Percentiles rank a stretch among this genome's conserved stretches.
These are phyloP conservation scores for Dendroctonus valens DNA, from an alignment of 1,140 invertebrate species.

Conservation along the genomic window DNA sequence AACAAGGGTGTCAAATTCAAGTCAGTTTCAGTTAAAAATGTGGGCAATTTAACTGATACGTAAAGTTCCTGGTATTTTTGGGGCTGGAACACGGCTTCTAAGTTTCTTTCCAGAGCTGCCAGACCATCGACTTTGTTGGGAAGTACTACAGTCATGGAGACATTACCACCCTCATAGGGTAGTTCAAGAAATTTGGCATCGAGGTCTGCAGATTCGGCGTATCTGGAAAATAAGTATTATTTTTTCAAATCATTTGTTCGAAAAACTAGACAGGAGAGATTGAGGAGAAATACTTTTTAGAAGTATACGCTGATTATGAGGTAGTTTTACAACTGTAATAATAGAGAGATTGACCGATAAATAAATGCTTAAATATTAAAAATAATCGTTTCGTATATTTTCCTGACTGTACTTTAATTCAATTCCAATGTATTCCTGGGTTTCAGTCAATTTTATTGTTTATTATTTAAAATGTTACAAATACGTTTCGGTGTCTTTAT, in stretches of 20 bases:
- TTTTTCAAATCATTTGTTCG: neutral
- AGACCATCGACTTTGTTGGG: slow-evolving; percentile 62
- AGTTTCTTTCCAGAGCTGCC: slow-evolving; percentile 37
- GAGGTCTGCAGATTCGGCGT: slow-evolving; percentile 53
- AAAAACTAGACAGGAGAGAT: neutral
- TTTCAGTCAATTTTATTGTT: too few relatives aligned
- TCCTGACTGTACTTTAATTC: too few relatives aligned
- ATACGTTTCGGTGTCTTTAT: too few relatives aligned
- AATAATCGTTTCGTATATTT: too few relatives aligned
- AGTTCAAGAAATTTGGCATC: slow-evolving; percentile 58
- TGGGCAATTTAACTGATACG: slow-evolving; percentile 48
- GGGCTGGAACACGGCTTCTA: slow-evolving; percentile 37
- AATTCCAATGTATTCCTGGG: too few relatives aligned
- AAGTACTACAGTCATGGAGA: slow-evolving; percentile 61
- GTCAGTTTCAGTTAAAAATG: slow-evolving; percentile 51
- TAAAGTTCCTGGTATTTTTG: slow-evolving; percentile 35
- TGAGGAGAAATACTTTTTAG: neutral
- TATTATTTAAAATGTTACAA: too few relatives aligned
- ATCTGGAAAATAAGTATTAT: slow-evolving; percentile 47
- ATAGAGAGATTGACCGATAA: neutral
- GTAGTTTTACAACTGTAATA: neutral
- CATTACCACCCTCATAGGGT: slow-evolving; percentile 55
- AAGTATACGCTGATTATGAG: too few relatives aligned
- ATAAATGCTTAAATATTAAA: neutral
- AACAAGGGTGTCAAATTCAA: slow-evolving; percentile 48